A percentile compares a stretch with the other conserved stretches of the same genome.
phyloP scores from a whole-genome alignment of 2,888 invertebrate species.

The Hesperia comma region DNA sequence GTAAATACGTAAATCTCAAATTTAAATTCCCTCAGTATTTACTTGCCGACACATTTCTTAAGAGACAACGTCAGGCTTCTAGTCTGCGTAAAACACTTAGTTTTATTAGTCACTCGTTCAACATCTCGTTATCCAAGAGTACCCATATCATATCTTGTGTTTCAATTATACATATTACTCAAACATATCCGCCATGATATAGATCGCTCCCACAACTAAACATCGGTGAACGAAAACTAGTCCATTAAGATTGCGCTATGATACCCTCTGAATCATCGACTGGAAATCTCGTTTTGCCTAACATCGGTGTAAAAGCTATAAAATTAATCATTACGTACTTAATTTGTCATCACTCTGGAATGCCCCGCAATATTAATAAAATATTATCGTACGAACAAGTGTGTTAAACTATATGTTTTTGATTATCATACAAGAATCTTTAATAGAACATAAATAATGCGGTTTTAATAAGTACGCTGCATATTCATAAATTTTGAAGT shows the following conservation, averaged over 20 bases:
- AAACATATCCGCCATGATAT: background rate
- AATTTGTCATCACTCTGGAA: slow-evolving; percentile 27
- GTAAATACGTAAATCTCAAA: background rate
- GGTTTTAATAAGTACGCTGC: no score
- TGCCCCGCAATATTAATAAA: slow-evolving; percentile 4
- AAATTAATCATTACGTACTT: background rate
- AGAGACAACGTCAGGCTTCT: no score
- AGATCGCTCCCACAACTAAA: background rate
- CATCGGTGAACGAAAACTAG: slow-evolving; percentile 12
- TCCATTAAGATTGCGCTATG: slow-evolving; percentile 21
- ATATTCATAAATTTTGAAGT: no score
- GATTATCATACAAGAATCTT: background rate
- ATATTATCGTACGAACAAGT: slow-evolving; percentile 8
- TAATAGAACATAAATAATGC: background rate
- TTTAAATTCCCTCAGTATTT: background rate
- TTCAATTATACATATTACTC: background rate
- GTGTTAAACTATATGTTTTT: background rate
- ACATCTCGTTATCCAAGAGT: no score
- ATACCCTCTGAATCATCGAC: slow-evolving; percentile 22
- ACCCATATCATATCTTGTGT: no score
- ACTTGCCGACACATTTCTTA: no score
- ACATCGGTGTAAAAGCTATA: background rate
- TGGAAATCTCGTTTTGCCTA: slow-evolving; percentile 13
- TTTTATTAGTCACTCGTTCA: no score
- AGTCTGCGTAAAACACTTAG: no score